Evolutionary conservation across 2,888 invertebrate species (phyloP).

Genomic region (Miltochrista miniata): DNA sequence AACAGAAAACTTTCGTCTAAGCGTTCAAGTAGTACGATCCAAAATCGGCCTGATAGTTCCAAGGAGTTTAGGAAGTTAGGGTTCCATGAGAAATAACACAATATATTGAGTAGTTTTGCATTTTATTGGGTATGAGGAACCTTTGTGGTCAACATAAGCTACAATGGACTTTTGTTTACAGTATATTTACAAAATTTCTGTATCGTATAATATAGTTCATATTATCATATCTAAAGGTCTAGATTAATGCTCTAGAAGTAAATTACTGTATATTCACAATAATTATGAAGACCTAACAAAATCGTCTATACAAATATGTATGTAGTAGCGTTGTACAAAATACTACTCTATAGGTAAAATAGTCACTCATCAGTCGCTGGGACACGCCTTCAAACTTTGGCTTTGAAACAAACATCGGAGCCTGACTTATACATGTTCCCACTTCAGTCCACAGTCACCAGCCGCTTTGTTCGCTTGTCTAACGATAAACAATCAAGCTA

Average conservation of each 20-base stretch:
- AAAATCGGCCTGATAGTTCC: too few species aligned
- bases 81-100: constrained; percentile 45
- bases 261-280: constrained; percentile 82
- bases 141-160: constrained; percentile 84
- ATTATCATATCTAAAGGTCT: constrained; percentile 61
- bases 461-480: constrained; percentile 72
- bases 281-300: constrained; percentile 72
- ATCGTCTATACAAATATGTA: constrained; percentile 73
- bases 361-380: constrained; percentile 56
- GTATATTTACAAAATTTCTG: constrained; percentile 80
- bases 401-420: constrained; percentile 50
- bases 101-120: constrained; percentile 75
- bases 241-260: constrained; percentile 70
- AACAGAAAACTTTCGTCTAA: too few species aligned
- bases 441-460: constrained; percentile 46
- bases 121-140: constrained; percentile 84
- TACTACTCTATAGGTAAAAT: constrained; percentile 65
- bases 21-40: too few species aligned
- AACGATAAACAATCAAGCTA: constrained; percentile 69
- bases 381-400: constrained; percentile 48
- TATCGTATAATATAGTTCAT: constrained; percentile 76
- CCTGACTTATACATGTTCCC: constrained; percentile 45
- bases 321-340: constrained; percentile 77
- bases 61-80: background rate
- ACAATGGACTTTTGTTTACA: constrained; percentile 81